Evolutionary conservation across 2,888 invertebrate species (phyloP).

Genomic region (Anoncus sp.): DNA sequence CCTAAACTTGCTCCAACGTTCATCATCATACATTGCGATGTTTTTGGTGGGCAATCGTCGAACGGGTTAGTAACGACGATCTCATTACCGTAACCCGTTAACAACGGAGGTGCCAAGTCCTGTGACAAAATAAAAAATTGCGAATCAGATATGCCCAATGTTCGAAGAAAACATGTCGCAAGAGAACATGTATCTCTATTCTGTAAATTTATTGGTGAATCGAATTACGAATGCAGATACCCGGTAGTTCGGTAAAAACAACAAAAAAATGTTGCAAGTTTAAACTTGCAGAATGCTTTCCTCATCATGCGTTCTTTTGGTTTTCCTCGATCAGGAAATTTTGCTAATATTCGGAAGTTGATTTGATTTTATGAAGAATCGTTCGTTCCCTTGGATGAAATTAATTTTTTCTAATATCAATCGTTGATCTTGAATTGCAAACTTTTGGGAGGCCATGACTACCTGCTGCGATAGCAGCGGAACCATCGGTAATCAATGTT

Average conservation of each 20-base stretch:
- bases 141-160: not conserved
- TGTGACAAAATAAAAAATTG: slow-evolving; percentile 81
- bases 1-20: slow-evolving; percentile 72
- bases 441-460: not conserved
- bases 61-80: slow-evolving; percentile 98
- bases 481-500: no score
- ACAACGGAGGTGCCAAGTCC: slow-evolving; percentile 92
- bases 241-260: no score
- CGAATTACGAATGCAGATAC: not conserved
- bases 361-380: no score
- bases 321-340: no score
- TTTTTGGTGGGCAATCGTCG: slow-evolving; percentile 91
- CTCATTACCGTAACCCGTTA: slow-evolving; percentile 96
- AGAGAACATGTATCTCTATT: not conserved
- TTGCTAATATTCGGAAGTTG: no score
- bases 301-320: no score
- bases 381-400: no score
- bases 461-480: no score
- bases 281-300: no score
- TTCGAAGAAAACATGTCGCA: not conserved
- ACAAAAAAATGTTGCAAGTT: not conserved
- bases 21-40: slow-evolving; percentile 83
- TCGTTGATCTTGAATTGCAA: not conserved
- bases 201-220: no score
- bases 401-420: no score